Evolutionary conservation across 2,888 invertebrate species (phyloP), one percentile per base, ranked within the genome.

Genomic region (Drosophila cracens): DNA sequence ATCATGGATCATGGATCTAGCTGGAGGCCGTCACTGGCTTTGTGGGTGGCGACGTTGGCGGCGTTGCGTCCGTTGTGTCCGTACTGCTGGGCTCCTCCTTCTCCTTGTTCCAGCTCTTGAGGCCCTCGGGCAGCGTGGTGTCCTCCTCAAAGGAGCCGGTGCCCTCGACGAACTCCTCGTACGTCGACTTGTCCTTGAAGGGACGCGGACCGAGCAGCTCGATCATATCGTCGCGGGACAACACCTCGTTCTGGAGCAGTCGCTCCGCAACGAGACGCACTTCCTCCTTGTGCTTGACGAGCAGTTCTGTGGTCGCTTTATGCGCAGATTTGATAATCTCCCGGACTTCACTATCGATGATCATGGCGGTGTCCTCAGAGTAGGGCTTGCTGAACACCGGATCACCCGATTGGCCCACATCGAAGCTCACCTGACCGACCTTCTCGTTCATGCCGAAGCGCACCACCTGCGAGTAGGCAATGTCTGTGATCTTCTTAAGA

Each of bases 121-220:
- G 94, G 63, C 99, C 99, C 93, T 98, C 97, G 0, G 99, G 99
- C 83, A 99, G 94, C 0, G 96, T 94, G 0, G 99, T 99, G 90
- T 99, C 98, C 93, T 99, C 99, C 79, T 99, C 99, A 87, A 99
- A 96, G 1, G 99, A 99, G 2, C 99, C 99, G 0, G 98, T 99
- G 2, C 98, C 99, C 93, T 98, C 99, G 0, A 99, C 99, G 93
- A 99, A 99, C 92, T 99, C 98, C 93, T 99, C 99, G 91, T 99
- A 99, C 13, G 99, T 99, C 18, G 99, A 98, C 94, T 99, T 99
- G 93, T 99, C 99, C 16, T 97, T 97, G 95, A 99, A 99, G 0
- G 99, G 99, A 82, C 99, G 94, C 33, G 95, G 95, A 1, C 99
- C 99, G 54, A 99, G 94, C 40, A 99, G 94, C 92, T 99, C 99